Evolutionary conservation across 1,140 invertebrate genomes (phyloP).

Genomic region (Zaprionus taronus): DNA sequence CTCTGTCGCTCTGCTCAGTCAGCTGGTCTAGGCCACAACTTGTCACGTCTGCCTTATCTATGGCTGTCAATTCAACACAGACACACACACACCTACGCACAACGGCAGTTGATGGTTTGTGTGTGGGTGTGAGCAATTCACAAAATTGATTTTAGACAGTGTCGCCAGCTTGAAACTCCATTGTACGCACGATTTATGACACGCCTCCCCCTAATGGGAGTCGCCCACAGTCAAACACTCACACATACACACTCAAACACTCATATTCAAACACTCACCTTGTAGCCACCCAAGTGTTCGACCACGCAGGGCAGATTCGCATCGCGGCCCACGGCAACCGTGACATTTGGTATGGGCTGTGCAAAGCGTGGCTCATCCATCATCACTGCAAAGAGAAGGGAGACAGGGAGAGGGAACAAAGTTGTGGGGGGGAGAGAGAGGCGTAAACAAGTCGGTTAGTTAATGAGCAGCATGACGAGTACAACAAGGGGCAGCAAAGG

Average conservation of each 20-base stretch:
- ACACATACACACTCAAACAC: constrained; percentile 85
- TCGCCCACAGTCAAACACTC: not conserved
- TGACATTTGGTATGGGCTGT: constrained; percentile 94
- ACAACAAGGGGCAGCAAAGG: constrained; percentile 3
- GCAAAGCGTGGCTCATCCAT: constrained; percentile 93
- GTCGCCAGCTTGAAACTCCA: constrained; percentile 54
- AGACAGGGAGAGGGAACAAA: constrained; percentile 10
- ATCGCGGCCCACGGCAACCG: constrained; percentile 93
- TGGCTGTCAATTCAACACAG: constrained; percentile 41
- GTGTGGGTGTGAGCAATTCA: constrained; percentile 56
- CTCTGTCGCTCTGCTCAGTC: not conserved
- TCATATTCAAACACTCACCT: constrained; percentile 87
- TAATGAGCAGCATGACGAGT: constrained; percentile 53
- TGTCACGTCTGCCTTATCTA: constrained; percentile 44
- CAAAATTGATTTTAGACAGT: constrained; percentile 77
- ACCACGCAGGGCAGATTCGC: constrained; percentile 94
- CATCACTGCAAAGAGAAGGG: constrained; percentile 88
- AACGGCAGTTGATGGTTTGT: not conserved
- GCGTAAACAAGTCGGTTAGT: constrained; percentile 63
- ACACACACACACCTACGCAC: constrained; percentile 2
- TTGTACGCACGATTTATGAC: constrained; percentile 69
- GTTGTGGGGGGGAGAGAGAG: not conserved
- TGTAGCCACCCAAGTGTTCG: constrained; percentile 93
- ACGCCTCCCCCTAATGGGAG: not conserved
- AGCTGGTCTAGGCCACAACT: constrained; percentile 38